Percentiles rank a stretch among this genome's conserved stretches.
Evolutionary conservation across 2,113 vertebrate species (phyloP).

Genomic region (Lepus americanus): DNA sequence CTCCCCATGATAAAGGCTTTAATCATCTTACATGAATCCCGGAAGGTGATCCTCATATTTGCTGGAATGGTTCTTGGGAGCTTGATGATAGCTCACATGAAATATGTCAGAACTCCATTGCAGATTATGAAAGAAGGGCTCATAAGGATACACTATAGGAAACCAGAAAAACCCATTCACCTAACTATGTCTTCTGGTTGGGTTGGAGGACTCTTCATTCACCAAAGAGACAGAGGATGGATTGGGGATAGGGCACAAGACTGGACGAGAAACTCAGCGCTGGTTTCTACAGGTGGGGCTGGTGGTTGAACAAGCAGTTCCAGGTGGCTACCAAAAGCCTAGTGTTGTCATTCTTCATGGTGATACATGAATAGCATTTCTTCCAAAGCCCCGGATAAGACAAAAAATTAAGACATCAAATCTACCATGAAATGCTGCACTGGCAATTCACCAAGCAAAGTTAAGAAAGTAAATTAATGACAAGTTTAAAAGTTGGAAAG

Average conservation of each 20-base stretch:
- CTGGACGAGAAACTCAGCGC: background rate
- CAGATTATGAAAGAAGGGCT: background rate
- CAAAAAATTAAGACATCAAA: background rate
- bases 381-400: background rate
- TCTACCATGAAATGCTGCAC: background rate
- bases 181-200: background rate
- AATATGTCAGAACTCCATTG: background rate
- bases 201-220: background rate
- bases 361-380: background rate
- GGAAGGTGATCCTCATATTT: background rate
- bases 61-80: background rate
- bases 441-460: background rate
- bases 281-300: background rate
- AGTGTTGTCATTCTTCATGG: background rate
- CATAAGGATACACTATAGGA: background rate
- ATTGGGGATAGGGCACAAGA: background rate
- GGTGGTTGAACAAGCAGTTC: background rate
- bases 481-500: background rate
- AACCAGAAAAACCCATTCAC: background rate
- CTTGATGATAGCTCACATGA: background rate
- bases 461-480: background rate
- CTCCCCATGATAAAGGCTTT: background rate
- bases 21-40: background rate
- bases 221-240: background rate
- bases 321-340: background rate